Evolutionary conservation across 2,797 vertebrate genomes (phyloP).

Genomic region (Enteromius treurensis): DNA sequence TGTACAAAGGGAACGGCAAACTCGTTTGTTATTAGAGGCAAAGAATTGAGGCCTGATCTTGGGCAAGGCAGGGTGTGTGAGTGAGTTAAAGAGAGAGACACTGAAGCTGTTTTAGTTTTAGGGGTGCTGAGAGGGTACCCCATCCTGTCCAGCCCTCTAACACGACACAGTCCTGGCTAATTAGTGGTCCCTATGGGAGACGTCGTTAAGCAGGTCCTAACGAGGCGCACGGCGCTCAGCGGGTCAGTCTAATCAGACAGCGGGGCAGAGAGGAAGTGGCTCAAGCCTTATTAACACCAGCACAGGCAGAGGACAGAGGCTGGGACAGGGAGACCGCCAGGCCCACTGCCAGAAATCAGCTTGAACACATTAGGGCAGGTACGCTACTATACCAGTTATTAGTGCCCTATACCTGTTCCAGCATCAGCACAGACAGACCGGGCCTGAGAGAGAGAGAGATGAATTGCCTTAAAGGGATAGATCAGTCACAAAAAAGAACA

Average conservation of each 20-base stretch:
- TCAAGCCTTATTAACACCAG: constrained; percentile 84
- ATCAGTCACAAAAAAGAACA: not conserved
- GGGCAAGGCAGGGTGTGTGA: constrained; percentile 35
- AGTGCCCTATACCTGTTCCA: constrained; percentile 63
- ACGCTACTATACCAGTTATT: constrained; percentile 60
- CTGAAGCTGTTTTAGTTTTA: constrained; percentile 69
- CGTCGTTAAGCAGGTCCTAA: constrained; percentile 84
- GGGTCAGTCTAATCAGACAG: constrained; percentile 86
- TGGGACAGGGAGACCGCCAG: constrained; percentile 50
- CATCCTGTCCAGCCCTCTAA: constrained; percentile 76
- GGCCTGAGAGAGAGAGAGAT: not conserved
- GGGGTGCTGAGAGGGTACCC: constrained; percentile 71
- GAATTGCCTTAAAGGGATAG: not conserved
- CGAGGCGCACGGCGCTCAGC: constrained; percentile 79
- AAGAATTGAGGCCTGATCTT: constrained; percentile 48
- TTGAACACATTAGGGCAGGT: constrained; percentile 72
- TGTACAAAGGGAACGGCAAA: constrained; percentile 51
- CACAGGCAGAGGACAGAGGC: constrained; percentile 64
- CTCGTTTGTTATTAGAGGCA: constrained; percentile 54
- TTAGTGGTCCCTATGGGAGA: constrained; percentile 86
- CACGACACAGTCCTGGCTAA: constrained; percentile 84
- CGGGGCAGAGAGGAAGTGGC: constrained; percentile 83
- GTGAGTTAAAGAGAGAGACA: constrained; percentile 49
- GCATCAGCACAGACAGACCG: constrained; percentile 52
- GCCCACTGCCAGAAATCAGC: constrained; percentile 69